Conservation (phyloP, 37 sponge, comb jelly and placozoan genomes). For the Spongilla lacustris region DNA sequence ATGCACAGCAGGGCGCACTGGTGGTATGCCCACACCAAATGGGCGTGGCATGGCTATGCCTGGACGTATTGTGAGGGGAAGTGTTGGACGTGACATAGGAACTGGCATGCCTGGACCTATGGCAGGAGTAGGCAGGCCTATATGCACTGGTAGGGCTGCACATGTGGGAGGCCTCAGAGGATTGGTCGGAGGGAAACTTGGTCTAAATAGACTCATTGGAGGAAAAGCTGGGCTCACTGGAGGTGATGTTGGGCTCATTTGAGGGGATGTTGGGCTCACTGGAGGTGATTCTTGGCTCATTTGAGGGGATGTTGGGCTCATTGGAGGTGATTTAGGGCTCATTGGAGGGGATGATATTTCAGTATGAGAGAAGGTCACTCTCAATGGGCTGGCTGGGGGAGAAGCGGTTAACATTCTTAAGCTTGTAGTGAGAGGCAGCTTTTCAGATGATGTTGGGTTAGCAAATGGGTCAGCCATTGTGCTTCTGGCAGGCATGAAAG, state of each 20-base stretch:
- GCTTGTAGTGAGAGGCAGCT: background rate
- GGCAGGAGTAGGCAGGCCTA: background rate
- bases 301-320: no score
- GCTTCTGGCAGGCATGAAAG: conserved; percentile 39
- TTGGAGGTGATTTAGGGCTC: background rate
- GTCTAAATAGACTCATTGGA: background rate
- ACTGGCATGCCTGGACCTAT: background rate
- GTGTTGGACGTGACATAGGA: background rate
- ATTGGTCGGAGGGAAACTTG: background rate
- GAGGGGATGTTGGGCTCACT: no score
- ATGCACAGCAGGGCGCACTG: no score
- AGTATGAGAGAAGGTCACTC: conserved; percentile 17
- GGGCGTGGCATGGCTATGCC: no score
- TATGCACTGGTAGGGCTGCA: background rate
- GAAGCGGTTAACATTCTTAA: background rate
- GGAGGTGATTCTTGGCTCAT: background rate
- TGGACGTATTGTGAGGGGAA: background rate
- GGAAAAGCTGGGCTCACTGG: background rate
- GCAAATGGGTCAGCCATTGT: conserved; percentile 44
- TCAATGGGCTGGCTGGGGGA: background rate
- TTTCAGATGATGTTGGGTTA: background rate
- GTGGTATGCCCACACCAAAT: no score
- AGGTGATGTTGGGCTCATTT: no score
- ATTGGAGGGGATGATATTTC: background rate
- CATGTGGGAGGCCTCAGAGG: background rate